Evolutionary conservation across 2,113 vertebrate genomes (phyloP).

Genomic region (Eonycteris spelaea): DNA sequence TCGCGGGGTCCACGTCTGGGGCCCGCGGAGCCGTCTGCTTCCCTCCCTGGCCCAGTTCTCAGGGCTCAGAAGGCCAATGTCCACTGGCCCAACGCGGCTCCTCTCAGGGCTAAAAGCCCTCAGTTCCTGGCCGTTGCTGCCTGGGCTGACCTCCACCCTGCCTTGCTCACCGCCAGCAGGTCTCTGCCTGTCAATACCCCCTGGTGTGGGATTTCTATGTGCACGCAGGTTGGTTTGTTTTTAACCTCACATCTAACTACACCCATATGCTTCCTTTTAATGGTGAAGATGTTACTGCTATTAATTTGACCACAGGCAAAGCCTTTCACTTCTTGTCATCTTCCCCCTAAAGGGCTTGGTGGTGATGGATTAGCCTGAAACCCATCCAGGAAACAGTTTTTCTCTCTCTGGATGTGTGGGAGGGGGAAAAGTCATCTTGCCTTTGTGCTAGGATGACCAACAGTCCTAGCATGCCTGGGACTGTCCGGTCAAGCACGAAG

Average conservation of each 20-base stretch:
- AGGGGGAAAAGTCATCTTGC: neutral
- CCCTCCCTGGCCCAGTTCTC: neutral
- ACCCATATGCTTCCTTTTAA: neutral
- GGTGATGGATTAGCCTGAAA: neutral
- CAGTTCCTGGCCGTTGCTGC: neutral
- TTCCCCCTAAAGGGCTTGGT: neutral
- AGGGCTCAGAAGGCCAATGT: fast-evolving
- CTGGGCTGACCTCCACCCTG: fast-evolving
- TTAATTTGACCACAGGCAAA: neutral
- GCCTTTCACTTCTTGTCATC: neutral
- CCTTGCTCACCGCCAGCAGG: neutral
- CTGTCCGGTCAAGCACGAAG: neutral
- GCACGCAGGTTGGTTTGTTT: neutral
- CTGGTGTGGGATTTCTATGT: neutral
- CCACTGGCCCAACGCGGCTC: fast-evolving
- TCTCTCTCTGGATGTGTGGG: neutral
- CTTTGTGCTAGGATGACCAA: neutral
- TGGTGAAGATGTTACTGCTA: neutral
- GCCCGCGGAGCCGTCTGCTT: fast-evolving
- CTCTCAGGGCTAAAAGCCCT: neutral
- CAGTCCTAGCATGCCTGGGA: fast-evolving
- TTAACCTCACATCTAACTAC: neutral
- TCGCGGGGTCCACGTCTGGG: fast-evolving
- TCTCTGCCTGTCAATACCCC: neutral
- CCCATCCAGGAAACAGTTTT: neutral